Evolutionary conservation across 2,888 invertebrate species (phyloP).

Genomic region (Frankliniella intonsa): DNA sequence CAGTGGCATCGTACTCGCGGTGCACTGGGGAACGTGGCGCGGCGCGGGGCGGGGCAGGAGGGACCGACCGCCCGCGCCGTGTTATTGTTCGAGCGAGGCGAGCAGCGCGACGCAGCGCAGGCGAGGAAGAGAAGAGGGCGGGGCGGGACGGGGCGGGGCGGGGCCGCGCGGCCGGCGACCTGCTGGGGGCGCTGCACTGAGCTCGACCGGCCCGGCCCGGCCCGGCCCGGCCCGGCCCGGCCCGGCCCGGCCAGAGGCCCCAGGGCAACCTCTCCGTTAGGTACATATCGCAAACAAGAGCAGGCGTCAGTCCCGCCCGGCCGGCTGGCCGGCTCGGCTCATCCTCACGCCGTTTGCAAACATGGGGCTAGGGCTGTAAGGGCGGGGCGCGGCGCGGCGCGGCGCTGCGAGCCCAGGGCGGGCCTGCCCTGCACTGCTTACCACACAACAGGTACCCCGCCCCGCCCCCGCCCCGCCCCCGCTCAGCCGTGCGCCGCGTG

Average conservation of each 20-base stretch:
- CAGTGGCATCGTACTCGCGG: too few relatives aligned
- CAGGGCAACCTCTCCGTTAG: not conserved
- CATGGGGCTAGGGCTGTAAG: too few relatives aligned
- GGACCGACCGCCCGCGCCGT: not conserved
- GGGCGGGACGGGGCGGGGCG: not conserved
- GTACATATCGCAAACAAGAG: not conserved
- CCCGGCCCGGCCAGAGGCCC: not conserved
- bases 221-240: not conserved
- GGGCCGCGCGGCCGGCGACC: not conserved
- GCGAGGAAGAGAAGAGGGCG: not conserved
- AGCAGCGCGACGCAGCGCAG: not conserved
- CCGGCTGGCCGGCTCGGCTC: not conserved
- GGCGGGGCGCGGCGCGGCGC: too few relatives aligned
- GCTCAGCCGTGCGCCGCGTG: too few relatives aligned
- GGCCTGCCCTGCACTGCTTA: too few relatives aligned
- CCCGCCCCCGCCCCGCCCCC: too few relatives aligned
- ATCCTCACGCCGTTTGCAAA: not conserved
- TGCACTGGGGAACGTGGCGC: too few relatives aligned
- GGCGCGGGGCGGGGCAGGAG: not conserved
- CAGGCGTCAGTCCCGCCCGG: not conserved
- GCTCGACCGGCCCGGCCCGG: not conserved
- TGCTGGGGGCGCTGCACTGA: conserved; percentile 1
- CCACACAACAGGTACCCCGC: too few relatives aligned
- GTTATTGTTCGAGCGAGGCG: too few relatives aligned
- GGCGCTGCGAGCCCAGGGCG: too few relatives aligned